A percentile compares a stretch with the other conserved stretches of the same genome.
phyloP scores from a whole-genome alignment of 1,140 invertebrate genomes.

The Anastatus disparis region DNA sequence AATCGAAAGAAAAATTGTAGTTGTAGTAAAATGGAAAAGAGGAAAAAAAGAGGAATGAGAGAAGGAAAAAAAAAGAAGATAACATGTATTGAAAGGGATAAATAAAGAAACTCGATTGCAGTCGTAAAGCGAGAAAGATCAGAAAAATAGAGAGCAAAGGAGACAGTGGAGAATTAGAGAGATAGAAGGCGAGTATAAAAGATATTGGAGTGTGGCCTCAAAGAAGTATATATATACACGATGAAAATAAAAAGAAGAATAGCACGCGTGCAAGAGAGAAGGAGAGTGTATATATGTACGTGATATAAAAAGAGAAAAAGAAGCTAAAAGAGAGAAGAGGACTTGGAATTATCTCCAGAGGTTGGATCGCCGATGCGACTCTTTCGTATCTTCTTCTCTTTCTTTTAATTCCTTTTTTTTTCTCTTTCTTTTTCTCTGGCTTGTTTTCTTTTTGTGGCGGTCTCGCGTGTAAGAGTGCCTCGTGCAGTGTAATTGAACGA shows the following conservation, averaged over 20 bases:
- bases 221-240: too few relatives aligned
- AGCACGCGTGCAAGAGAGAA: not conserved
- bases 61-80: not conserved
- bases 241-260: too few relatives aligned
- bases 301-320: slow-evolving; percentile 16
- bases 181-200: slow-evolving; percentile 20
- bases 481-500: slow-evolving; percentile 26
- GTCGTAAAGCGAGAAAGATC: slow-evolving; percentile 7
- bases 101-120: slow-evolving; percentile 14
- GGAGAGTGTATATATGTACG: not conserved
- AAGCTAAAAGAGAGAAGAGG: not conserved
- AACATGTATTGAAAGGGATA: slow-evolving; percentile 6
- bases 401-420: too few relatives aligned
- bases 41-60: not conserved
- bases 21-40: not conserved
- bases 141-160: slow-evolving; percentile 5
- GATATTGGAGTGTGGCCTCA: not conserved
- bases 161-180: not conserved
- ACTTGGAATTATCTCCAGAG: slow-evolving; percentile 8
- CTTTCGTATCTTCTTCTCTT: not conserved
- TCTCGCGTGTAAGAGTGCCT: slow-evolving; percentile 8
- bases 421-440: not conserved
- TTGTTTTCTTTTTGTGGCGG: slow-evolving; percentile 5
- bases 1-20: not conserved
- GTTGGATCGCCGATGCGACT: not conserved